Evolutionary conservation across 2,113 vertebrate genomes (phyloP).

Genomic region (Hirundichthys speculiger): DNA sequence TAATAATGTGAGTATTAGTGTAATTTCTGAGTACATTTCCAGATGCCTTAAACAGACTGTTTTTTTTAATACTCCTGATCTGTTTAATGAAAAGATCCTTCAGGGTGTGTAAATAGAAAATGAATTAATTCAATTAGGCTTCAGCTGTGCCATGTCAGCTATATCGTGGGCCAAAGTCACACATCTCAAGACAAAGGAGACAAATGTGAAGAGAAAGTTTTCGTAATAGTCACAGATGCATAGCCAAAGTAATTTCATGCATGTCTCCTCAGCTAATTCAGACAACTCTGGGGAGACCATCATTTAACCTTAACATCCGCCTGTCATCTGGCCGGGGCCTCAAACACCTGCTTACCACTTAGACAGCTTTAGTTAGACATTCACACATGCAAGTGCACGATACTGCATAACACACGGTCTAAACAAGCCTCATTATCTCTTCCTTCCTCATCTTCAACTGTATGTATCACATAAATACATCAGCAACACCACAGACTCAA

Average conservation of each 20-base stretch:
- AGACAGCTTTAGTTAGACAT: slow-evolving; percentile 16
- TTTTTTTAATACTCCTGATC: too few species aligned
- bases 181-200: slow-evolving; percentile 27
- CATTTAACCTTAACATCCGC: slow-evolving; percentile 58
- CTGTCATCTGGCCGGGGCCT: slow-evolving; percentile 15
- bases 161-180: too few species aligned
- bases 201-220: slow-evolving; percentile 15
- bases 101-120: too few species aligned
- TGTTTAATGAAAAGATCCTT: too few species aligned
- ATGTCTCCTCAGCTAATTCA: slow-evolving; percentile 35
- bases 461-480: too few species aligned
- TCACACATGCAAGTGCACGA: too few species aligned
- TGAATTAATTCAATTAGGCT: too few species aligned
- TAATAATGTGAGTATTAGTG: not conserved
- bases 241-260: slow-evolving; percentile 25
- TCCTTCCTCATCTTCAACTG: too few species aligned
- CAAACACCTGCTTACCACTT: slow-evolving; percentile 62
- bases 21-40: not conserved
- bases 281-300: slow-evolving; percentile 23
- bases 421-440: too few species aligned
- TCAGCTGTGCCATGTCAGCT: too few species aligned
- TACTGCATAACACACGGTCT: too few species aligned
- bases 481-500: too few species aligned
- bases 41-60: not conserved
- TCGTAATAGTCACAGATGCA: slow-evolving; percentile 24